phyloP scores from a whole-genome alignment of 2,113 vertebrate genomes.

The Triplophysa tibetana region DNA sequence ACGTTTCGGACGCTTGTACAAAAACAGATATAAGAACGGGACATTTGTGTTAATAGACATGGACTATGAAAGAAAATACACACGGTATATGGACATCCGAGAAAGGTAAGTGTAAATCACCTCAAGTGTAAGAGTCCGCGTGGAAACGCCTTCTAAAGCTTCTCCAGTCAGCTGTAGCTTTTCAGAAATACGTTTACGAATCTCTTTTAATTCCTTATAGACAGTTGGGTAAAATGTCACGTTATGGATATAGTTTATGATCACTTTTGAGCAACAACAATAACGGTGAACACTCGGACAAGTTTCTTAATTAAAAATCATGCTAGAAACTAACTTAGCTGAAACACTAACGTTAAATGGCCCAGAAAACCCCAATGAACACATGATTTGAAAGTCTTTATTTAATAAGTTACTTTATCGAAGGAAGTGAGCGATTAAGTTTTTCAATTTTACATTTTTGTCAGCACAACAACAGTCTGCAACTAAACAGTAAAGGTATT shows the following conservation, averaged over 20 bases:
- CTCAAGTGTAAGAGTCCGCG: neutral
- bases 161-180: neutral
- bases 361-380: neutral
- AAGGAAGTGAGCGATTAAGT: too few species aligned
- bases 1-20: neutral
- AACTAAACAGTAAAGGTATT: too few species aligned
- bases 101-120: slow-evolving; percentile 41
- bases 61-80: slow-evolving; percentile 28
- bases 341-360: neutral
- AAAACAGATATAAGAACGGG: neutral
- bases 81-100: neutral
- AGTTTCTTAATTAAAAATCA: too few species aligned
- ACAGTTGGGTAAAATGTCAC: neutral
- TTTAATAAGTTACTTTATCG: too few species aligned
- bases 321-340: neutral
- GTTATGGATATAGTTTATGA: neutral
- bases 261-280: too few species aligned
- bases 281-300: too few species aligned
- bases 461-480: too few species aligned
- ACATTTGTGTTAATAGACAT: slow-evolving; percentile 16
- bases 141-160: neutral
- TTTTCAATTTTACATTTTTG: too few species aligned
- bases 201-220: neutral
- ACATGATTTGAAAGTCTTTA: too few species aligned
- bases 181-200: neutral